phyloP scores from a whole-genome alignment of 2,888 invertebrate species.

The Melinaea menophilus region DNA sequence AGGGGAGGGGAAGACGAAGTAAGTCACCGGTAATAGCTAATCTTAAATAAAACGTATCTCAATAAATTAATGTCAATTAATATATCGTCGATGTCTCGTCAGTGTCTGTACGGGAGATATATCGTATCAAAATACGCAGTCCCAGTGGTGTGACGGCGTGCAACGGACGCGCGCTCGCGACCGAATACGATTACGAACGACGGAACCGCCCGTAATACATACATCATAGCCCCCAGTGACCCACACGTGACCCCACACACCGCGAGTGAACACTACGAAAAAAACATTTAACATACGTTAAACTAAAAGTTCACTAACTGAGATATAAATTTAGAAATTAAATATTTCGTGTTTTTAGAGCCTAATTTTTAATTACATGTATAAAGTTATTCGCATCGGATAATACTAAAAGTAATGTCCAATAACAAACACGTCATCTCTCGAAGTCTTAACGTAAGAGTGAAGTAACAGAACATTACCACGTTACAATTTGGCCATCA shows the following conservation, averaged over 20 bases:
- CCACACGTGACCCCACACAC: slow-evolving; percentile 33
- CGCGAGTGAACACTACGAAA: slow-evolving; percentile 32
- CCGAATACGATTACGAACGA: slow-evolving; percentile 38
- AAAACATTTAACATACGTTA: slow-evolving; percentile 5
- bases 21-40: no score
- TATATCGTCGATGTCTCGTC: neutral
- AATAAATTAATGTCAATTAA: slow-evolving; percentile 9
- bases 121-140: slow-evolving; percentile 34
- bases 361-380: no score
- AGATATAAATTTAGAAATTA: no score
- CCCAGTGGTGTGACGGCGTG: slow-evolving; percentile 40
- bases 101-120: neutral
- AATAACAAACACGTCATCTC: slow-evolving; percentile 21
- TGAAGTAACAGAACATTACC: no score
- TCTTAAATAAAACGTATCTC: neutral
- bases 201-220: slow-evolving; percentile 54
- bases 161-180: slow-evolving; percentile 46
- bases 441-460: no score
- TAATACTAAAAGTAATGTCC: neutral
- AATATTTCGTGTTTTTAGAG: no score
- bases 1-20: no score
- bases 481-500: no score
- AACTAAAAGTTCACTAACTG: neutral
- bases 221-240: slow-evolving; percentile 40
- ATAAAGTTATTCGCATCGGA: no score